A percentile compares a stretch with the other conserved stretches of the same genome.
Evolutionary conservation across 64 coral and sea anemone species (phyloP).

Genomic region (Dendrophyllia cribrosa): DNA sequence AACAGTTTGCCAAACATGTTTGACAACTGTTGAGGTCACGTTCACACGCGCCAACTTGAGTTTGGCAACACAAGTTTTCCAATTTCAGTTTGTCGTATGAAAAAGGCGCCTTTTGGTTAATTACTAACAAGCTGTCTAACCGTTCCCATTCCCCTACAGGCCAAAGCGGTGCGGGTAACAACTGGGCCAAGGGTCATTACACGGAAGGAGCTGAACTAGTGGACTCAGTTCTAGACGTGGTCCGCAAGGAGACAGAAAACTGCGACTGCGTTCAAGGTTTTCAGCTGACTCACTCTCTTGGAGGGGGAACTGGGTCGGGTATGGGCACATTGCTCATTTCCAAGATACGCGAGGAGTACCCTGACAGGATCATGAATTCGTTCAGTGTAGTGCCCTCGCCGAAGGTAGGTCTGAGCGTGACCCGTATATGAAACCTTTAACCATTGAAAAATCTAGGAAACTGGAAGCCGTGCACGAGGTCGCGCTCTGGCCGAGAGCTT

Average conservation of each 20-base stretch:
- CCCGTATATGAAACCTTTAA: too few species aligned
- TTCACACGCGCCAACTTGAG: too few species aligned
- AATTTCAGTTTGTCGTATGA: too few species aligned
- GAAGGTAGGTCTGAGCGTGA: conserved; percentile 5
- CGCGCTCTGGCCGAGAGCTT: too few species aligned
- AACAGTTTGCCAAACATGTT: too few species aligned
- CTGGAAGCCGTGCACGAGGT: too few species aligned
- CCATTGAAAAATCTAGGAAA: too few species aligned
- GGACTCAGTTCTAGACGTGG: conserved; percentile 63
- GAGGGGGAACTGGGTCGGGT: conserved; percentile 71
- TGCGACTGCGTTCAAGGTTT: conserved; percentile 73
- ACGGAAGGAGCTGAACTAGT: conserved; percentile 71
- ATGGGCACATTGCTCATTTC: conserved; percentile 71
- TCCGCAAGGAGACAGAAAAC: conserved; percentile 67
- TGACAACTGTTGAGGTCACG: too few species aligned
- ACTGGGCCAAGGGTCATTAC: conserved; percentile 81
- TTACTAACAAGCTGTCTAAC: too few species aligned
- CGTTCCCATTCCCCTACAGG: background rate
- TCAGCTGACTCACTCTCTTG: conserved; percentile 71
- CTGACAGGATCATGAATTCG: conserved; percentile 73
- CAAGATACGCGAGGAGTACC: conserved; percentile 77
- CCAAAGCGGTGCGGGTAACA: conserved; percentile 70
- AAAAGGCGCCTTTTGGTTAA: too few species aligned
- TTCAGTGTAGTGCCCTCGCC: conserved; percentile 72
- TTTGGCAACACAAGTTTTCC: too few species aligned